Conservation (phyloP, 37 sponge, comb jelly and placozoan species). For the Crambe crambe region DNA sequence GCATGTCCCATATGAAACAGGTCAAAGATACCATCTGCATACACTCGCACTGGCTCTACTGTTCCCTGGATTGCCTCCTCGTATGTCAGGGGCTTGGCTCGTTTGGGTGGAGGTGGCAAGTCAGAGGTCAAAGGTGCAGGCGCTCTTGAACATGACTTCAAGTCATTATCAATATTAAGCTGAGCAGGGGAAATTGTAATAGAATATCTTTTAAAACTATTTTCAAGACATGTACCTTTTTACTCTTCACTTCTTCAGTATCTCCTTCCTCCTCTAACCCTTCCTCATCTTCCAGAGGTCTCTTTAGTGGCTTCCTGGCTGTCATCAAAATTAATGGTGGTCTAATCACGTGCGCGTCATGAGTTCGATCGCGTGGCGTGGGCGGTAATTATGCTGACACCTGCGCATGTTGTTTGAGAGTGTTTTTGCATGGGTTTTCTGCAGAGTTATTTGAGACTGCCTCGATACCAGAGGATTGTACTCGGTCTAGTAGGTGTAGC, state of each 20-base stretch:
- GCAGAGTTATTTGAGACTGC: slow-evolving; percentile 66
- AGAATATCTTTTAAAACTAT: too few relatives aligned
- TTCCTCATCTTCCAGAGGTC: neutral
- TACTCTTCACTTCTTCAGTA: neutral
- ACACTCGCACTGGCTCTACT: slow-evolving; percentile 81
- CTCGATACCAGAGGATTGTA: slow-evolving; percentile 64
- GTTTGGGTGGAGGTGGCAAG: neutral
- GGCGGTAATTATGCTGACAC: too few relatives aligned
- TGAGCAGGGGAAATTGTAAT: neutral
- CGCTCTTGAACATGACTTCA: neutral
- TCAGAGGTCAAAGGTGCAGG: slow-evolving; percentile 6
- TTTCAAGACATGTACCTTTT: neutral
- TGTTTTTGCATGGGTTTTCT: slow-evolving; percentile 50
- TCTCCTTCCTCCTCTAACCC: neutral
- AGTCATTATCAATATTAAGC: neutral
- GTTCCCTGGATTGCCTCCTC: slow-evolving; percentile 75
- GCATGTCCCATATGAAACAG: slow-evolving; percentile 96
- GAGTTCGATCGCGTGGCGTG: too few relatives aligned
- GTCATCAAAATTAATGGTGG: too few relatives aligned
- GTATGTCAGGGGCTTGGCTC: slow-evolving; percentile 27
- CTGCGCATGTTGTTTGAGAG: too few relatives aligned
- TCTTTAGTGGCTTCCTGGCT: slow-evolving; percentile 12
- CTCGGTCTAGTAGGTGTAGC: slow-evolving; percentile 60
- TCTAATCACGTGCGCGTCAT: too few relatives aligned
- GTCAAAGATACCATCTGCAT: slow-evolving; percentile 98